Evolutionary conservation across 2,797 vertebrate species (phyloP).

Genomic region (Dermochelys coriacea): DNA sequence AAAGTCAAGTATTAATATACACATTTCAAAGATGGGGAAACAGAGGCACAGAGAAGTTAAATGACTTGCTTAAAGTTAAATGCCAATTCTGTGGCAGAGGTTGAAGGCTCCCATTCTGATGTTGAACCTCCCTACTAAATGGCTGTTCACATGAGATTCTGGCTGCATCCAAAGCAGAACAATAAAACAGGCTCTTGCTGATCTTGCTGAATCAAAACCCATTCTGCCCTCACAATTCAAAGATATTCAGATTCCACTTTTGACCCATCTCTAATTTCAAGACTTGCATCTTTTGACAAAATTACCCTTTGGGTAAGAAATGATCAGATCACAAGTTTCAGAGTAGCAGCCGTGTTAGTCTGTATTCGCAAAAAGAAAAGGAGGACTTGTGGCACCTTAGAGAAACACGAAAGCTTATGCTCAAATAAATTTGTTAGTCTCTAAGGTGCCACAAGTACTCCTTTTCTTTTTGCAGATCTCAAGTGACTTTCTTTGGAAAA

Average conservation of each 20-base stretch:
- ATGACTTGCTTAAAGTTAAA: constrained; percentile 52
- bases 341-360: too few species aligned
- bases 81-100: constrained; percentile 45
- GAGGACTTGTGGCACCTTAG: too few species aligned
- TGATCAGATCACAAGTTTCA: background rate
- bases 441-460: too few species aligned
- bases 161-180: background rate
- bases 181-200: background rate
- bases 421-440: too few species aligned
- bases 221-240: background rate
- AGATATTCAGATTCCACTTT: background rate
- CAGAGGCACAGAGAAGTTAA: constrained; percentile 34
- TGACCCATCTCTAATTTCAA: background rate
- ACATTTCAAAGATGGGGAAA: constrained; percentile 3
- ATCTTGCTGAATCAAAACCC: background rate
- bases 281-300: background rate
- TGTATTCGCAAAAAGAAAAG: too few species aligned
- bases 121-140: background rate
- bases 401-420: too few species aligned
- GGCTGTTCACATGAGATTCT: background rate
- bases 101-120: constrained; percentile 52
- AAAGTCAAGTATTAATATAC: background rate
- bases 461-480: too few species aligned
- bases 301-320: background rate
- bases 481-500: background rate